A percentile compares a stretch with the other conserved stretches of the same genome.
Conservation (phyloP, 2,797 vertebrate genomes). For the Atherinosoma microstoma region DNA sequence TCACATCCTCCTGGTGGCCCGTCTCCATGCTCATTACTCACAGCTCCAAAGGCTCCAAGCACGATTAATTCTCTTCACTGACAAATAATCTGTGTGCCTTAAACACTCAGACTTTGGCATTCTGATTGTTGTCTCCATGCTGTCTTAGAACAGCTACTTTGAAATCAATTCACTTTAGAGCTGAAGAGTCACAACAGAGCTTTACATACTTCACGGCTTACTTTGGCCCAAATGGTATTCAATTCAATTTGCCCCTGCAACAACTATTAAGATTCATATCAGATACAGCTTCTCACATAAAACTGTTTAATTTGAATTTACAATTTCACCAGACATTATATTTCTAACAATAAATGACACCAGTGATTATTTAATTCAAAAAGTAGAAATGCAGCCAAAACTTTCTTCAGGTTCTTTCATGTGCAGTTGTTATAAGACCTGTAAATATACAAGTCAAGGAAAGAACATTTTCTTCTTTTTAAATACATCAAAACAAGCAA, state of each 20-base stretch:
- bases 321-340: constrained; percentile 14
- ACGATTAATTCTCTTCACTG: constrained; percentile 65
- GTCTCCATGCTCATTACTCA: constrained; percentile 66
- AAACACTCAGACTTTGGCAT: constrained; percentile 40
- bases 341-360: constrained; percentile 10
- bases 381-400: not conserved
- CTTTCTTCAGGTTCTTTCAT: too few relatives aligned
- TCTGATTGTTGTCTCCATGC: constrained; percentile 41
- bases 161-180: constrained; percentile 29
- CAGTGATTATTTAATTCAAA: not conserved
- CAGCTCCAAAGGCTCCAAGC: constrained; percentile 52
- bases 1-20: constrained; percentile 63
- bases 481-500: too few relatives aligned
- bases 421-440: too few relatives aligned
- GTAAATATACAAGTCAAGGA: too few relatives aligned
- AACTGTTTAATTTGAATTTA: constrained; percentile 26
- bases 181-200: constrained; percentile 35
- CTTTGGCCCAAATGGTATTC: not conserved
- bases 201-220: constrained; percentile 43
- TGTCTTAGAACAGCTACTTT: constrained; percentile 21
- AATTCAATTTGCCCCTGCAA: too few relatives aligned
- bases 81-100: constrained; percentile 64
- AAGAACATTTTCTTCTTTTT: too few relatives aligned
- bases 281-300: constrained; percentile 18
- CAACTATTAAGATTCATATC: not conserved